Evolutionary conservation across 2,113 vertebrate genomes (phyloP).

Genomic region (Lagopus muta): DNA sequence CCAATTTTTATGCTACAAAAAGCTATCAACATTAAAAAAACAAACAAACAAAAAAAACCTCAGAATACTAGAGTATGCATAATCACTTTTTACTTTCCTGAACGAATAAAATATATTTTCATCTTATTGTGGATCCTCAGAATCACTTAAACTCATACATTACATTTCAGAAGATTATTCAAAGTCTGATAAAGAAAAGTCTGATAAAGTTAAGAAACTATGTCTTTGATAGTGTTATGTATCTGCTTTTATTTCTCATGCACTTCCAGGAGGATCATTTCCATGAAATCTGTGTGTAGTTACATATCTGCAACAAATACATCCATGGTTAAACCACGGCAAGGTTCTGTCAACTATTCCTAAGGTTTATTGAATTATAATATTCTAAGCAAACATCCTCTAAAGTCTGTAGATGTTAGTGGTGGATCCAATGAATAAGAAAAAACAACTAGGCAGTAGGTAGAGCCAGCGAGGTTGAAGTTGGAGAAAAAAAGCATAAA

Average conservation of each 20-base stretch:
- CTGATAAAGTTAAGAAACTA: not conserved
- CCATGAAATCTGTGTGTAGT: slow-evolving; percentile 13
- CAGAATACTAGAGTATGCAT: accelerated
- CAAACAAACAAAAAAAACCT: not conserved
- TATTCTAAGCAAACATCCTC: not conserved
- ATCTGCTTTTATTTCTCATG: not conserved
- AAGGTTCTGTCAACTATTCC: not conserved
- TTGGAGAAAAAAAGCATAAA: not conserved
- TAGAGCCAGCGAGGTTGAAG: not conserved
- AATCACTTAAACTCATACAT: not conserved
- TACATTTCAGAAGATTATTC: not conserved
- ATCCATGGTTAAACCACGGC: not conserved
- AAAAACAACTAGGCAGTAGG: not conserved
- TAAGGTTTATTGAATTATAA: not conserved
- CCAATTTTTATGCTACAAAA: not conserved
- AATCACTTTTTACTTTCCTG: not conserved
- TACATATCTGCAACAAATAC: not conserved
- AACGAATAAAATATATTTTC: not conserved
- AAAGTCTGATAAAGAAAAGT: not conserved
- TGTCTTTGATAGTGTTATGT: not conserved
- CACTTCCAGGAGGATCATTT: not conserved
- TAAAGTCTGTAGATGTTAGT: not conserved
- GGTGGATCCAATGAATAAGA: not conserved
- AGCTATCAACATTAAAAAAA: not conserved
- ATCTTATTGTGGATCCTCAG: not conserved